Conservation (phyloP, 35 echinoderm and acorn worm genomes). For the Ptychodera flava region DNA sequence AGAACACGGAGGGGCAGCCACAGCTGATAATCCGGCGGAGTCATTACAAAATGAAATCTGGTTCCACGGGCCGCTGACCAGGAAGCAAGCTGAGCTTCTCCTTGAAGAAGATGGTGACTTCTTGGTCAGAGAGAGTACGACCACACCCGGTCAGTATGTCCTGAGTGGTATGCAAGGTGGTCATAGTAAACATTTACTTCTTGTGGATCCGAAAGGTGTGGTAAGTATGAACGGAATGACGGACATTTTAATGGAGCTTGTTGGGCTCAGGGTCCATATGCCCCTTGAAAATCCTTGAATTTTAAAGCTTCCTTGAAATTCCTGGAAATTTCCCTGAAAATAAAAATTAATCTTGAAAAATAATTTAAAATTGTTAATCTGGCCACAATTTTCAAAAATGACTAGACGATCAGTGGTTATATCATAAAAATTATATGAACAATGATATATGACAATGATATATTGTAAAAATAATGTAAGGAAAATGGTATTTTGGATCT, state of each 20-base stretch:
- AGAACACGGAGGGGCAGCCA: background rate
- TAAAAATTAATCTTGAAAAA: background rate
- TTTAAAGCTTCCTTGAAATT: background rate
- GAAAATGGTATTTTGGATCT: too few species aligned
- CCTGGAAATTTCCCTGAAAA: background rate
- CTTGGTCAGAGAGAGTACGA: conserved; percentile 91
- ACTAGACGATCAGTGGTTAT: too few species aligned
- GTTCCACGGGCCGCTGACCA: conserved; percentile 93
- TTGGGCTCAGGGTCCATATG: background rate
- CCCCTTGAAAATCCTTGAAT: background rate
- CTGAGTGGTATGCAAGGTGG: conserved; percentile 98
- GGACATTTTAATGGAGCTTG: background rate
- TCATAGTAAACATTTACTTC: conserved; percentile 76
- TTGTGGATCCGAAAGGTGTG: conserved; percentile 92
- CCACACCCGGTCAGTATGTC: conserved; percentile 89
- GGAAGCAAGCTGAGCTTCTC: conserved; percentile 74
- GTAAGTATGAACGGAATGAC: conserved; percentile 33
- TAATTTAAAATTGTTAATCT: background rate
- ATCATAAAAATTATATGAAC: too few species aligned
- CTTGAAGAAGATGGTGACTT: conserved; percentile 93
- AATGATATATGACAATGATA: too few species aligned
- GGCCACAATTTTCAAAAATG: too few species aligned
- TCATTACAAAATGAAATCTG: conserved; percentile 67
- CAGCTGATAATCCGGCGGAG: background rate
- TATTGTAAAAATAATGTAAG: too few species aligned